phyloP scores from a whole-genome alignment of 2,113 vertebrate species.

The Varanus salvator region DNA sequence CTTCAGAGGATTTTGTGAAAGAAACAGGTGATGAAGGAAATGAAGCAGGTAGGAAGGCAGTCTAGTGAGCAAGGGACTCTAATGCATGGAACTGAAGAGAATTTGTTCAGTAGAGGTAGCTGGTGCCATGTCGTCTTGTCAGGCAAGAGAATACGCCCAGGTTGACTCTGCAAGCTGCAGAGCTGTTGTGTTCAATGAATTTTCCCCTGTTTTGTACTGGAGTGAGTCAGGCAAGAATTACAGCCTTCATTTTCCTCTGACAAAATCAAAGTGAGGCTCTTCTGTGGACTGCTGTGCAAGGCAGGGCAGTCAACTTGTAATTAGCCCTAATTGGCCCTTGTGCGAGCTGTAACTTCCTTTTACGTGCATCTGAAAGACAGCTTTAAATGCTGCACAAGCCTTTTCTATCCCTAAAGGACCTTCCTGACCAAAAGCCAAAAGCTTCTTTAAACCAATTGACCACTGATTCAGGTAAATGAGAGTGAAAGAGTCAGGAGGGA shows the following conservation, averaged over 20 bases:
- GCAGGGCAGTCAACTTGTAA: constrained; percentile 57
- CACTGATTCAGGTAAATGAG: background rate
- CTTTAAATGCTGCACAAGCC: constrained; percentile 29
- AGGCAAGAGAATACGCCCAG: background rate
- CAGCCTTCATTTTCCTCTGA: constrained; percentile 21
- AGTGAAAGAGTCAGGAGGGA: constrained; percentile 12
- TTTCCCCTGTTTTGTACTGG: constrained; percentile 6
- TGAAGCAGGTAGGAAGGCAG: background rate
- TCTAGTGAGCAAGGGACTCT: background rate
- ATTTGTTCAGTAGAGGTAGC: background rate
- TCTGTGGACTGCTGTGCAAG: constrained; percentile 56
- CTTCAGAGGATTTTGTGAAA: background rate
- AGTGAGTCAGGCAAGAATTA: constrained; percentile 30
- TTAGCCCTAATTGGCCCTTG: constrained; percentile 63
- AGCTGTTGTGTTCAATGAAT: background rate
- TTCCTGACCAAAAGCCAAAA: constrained; percentile 27
- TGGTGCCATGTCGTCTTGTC: background rate
- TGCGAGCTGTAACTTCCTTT: constrained; percentile 49
- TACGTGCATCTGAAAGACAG: constrained; percentile 48
- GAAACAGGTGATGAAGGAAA: background rate
- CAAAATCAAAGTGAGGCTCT: constrained; percentile 49
- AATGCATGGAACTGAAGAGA: background rate
- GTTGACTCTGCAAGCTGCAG: background rate
- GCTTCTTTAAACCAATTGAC: constrained; percentile 46
- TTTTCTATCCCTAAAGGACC: constrained; percentile 21